Conservation (phyloP, 2,113 vertebrate species). For the Sebastes schlegelii region DNA sequence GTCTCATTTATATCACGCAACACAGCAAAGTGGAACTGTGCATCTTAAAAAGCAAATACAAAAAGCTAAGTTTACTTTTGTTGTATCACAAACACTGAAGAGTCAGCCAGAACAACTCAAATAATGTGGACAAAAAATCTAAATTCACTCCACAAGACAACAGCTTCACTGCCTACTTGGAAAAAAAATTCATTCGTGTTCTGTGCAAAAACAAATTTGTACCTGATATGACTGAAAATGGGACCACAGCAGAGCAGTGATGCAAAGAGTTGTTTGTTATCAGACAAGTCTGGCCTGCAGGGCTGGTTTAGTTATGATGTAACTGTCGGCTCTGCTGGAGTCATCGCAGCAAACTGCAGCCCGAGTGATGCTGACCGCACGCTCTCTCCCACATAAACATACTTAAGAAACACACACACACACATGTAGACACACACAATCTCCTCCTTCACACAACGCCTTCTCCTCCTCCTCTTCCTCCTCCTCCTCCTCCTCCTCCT, state of each 20-base stretch:
- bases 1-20: slow-evolving; percentile 6
- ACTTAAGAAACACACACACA: slow-evolving; percentile 16
- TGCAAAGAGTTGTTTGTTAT: slow-evolving; percentile 21
- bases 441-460: slow-evolving; percentile 14
- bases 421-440: not conserved
- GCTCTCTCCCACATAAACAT: slow-evolving; percentile 24
- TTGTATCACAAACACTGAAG: not conserved
- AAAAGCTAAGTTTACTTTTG: not conserved
- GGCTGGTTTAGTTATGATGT: slow-evolving; percentile 2
- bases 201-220: not conserved
- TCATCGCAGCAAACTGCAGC: slow-evolving; percentile 41
- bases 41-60: slow-evolving; percentile 2
- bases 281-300: slow-evolving; percentile 7
- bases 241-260: not conserved
- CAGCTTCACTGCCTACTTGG: not conserved
- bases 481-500: not conserved
- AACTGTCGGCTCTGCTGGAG: slow-evolving; percentile 30
- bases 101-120: not conserved
- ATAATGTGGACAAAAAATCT: not conserved
- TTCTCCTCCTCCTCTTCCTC: slow-evolving; percentile 4
- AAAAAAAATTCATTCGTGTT: not conserved
- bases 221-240: not conserved
- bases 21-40: not conserved
- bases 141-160: not conserved
- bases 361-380: slow-evolving; percentile 50